Conservation (phyloP, 2,888 invertebrate species). For the Aporophyla lueneburgensis region DNA sequence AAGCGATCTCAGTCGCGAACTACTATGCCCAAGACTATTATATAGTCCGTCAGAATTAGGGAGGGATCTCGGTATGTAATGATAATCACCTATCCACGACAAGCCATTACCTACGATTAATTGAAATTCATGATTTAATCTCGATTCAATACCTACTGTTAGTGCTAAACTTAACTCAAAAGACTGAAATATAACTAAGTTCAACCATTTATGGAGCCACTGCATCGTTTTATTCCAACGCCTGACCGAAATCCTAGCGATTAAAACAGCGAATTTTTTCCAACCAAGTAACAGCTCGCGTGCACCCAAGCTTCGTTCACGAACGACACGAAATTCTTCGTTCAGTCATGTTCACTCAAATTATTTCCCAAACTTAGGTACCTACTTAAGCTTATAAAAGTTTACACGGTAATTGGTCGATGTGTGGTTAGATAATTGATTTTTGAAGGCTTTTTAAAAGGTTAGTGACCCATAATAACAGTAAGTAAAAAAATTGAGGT, state of each 20-base stretch:
- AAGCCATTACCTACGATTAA: no score
- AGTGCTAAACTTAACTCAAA: neutral
- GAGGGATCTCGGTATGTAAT: no score
- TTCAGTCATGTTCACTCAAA: constrained; percentile 63
- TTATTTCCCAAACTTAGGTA: constrained; percentile 53
- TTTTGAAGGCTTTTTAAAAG: constrained; percentile 34
- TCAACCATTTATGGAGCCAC: neutral
- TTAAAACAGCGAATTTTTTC: constrained; percentile 38
- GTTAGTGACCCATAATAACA: constrained; percentile 4
- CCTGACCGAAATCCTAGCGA: constrained; percentile 4
- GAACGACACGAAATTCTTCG: constrained; percentile 59
- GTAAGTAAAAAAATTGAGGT: neutral
- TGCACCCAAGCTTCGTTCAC: constrained; percentile 34
- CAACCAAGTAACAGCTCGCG: constrained; percentile 52
- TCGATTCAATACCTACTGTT: neutral
- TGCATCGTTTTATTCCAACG: neutral
- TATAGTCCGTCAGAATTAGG: no score
- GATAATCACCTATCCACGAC: no score
- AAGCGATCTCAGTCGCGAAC: no score
- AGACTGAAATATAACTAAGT: no score
- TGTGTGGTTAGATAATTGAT: constrained; percentile 46
- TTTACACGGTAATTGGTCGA: constrained; percentile 50
- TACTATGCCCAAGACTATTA: no score
- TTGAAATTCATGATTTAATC: no score
- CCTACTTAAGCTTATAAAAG: constrained; percentile 49